Percentiles rank a stretch among this genome's conserved stretches.
Conservation (phyloP, 2,888 invertebrate genomes). For the Willowsia nigromaculata region DNA sequence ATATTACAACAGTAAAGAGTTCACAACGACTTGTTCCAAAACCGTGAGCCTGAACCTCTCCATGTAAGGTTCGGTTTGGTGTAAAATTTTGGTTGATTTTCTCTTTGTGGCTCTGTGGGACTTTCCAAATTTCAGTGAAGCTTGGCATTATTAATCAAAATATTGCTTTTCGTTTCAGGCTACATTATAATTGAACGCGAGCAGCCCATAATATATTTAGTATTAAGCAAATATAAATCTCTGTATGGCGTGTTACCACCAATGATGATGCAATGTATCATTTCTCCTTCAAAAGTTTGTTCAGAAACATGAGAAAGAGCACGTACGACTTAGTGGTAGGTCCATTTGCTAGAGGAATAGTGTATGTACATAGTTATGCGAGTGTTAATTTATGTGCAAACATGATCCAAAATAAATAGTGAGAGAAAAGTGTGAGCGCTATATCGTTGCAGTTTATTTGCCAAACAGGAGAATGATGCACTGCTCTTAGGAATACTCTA, state of each 20-base stretch:
- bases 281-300: background rate
- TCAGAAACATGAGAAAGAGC: background rate
- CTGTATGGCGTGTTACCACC: background rate
- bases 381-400: constrained; percentile 54
- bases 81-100: background rate
- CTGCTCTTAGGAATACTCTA: background rate
- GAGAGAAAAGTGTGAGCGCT: background rate
- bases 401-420: constrained; percentile 52
- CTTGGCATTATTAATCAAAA: constrained; percentile 52
- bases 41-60: background rate
- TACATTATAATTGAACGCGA: background rate
- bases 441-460: background rate
- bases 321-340: background rate
- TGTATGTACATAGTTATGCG: background rate
- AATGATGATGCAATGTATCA: constrained; percentile 31
- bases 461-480: constrained; percentile 14
- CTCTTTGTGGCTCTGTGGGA: background rate
- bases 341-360: background rate
- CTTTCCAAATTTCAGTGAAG: background rate
- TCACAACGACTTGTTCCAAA: no score
- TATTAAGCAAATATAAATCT: constrained; percentile 3
- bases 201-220: background rate
- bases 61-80: background rate
- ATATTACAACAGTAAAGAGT: no score
- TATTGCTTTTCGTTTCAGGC: constrained; percentile 19